Conservation (phyloP, 92 coral and sea anemone genomes). For the Siderastrea siderea region DNA sequence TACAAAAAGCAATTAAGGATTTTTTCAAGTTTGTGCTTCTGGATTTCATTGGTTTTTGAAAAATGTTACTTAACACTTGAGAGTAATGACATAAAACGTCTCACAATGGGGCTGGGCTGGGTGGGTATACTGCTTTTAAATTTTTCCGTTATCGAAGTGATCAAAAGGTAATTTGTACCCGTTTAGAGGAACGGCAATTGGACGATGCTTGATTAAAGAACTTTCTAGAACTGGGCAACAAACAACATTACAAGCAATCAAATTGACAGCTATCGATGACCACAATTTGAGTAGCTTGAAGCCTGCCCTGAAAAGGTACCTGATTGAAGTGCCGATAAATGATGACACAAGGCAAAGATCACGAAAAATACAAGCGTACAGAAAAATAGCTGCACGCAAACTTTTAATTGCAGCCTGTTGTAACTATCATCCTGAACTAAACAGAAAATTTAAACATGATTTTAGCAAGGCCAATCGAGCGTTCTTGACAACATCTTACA, state of each 20-base stretch:
- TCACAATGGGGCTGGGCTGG: neutral
- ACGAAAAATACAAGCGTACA: neutral
- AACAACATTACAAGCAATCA: neutral
- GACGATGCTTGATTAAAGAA: neutral
- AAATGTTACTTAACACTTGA: neutral
- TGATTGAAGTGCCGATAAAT: neutral
- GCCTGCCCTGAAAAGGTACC: neutral
- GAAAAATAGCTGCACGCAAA: neutral
- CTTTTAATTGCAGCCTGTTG: neutral
- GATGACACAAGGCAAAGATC: neutral
- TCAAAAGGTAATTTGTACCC: neutral
- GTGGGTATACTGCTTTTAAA: too few relatives aligned
- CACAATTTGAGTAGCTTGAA: neutral
- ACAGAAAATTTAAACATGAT: too few relatives aligned
- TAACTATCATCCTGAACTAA: too few relatives aligned
- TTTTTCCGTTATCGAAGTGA: neutral
- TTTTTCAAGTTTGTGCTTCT: neutral
- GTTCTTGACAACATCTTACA: too few relatives aligned
- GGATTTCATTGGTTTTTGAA: neutral
- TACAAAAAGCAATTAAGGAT: too few relatives aligned
- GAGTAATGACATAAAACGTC: neutral
- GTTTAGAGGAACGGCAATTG: neutral
- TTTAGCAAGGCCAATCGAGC: too few relatives aligned
- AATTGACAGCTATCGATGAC: neutral
- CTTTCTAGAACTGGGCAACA: constrained; percentile 1